Conservation (phyloP, 2,113 vertebrate genomes). For the Tympanuchus pallidicinctus region DNA sequence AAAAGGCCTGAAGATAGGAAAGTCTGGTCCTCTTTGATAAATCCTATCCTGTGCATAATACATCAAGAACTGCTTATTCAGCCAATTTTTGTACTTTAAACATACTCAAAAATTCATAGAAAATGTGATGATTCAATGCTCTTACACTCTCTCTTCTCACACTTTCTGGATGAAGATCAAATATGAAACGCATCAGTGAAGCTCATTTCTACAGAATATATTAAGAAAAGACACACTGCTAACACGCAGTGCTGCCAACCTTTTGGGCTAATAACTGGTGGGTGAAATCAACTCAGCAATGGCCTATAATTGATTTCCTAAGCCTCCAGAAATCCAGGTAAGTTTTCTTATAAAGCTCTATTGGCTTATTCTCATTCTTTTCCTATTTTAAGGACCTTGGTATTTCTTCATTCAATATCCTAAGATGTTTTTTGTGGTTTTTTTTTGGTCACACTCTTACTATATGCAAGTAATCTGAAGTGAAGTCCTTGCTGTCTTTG, state of each 20-base stretch:
- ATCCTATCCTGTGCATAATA: background rate
- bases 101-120: background rate
- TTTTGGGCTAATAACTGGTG: background rate
- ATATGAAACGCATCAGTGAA: background rate
- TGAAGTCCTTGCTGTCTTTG: background rate
- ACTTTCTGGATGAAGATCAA: background rate
- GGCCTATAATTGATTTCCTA: background rate
- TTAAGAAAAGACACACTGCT: background rate
- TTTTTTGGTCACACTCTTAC: background rate
- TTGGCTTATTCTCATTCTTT: background rate
- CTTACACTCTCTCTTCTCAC: background rate
- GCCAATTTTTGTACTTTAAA: background rate
- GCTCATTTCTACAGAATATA: background rate
- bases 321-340: background rate
- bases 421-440: background rate
- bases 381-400: background rate
- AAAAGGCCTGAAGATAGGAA: background rate
- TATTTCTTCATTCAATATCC: background rate
- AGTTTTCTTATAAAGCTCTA: background rate
- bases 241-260: background rate
- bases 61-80: background rate
- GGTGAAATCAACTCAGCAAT: background rate
- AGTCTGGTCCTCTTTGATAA: background rate
- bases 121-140: background rate
- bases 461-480: background rate